Conservation (phyloP, 2,888 invertebrate genomes). For the Sminthurinus aureus region DNA sequence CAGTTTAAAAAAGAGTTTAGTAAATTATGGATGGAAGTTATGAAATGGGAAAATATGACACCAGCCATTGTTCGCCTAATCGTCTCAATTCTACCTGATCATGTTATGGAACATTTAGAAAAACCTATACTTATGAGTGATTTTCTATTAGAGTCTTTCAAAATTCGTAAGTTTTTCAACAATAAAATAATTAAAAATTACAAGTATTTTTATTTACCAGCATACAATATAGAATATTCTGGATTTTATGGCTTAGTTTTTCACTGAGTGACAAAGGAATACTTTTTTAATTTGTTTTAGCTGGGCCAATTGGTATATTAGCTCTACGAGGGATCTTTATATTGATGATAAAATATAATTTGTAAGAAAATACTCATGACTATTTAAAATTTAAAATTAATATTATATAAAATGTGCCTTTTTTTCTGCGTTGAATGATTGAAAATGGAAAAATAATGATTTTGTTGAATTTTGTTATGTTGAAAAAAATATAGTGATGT, state of each 20-base stretch:
- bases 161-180: conserved; percentile 69
- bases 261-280: background rate
- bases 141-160: conserved; percentile 88
- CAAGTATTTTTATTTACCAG: background rate
- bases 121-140: conserved; percentile 87
- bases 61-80: conserved; percentile 77
- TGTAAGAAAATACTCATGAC: conserved; percentile 66
- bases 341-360: conserved; percentile 87
- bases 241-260: background rate
- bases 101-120: conserved; percentile 79
- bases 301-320: conserved; percentile 86
- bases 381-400: background rate
- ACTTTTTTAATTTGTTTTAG: conserved; percentile 64
- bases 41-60: conserved; percentile 73
- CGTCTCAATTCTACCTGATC: conserved; percentile 80
- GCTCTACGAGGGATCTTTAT: conserved; percentile 91
- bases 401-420: background rate
- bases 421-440: conserved; percentile 1
- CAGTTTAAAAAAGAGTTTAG: conserved; percentile 53
- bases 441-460: background rate
- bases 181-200: background rate
- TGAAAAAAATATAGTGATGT: conserved; percentile 71
- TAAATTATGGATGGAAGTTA: conserved; percentile 75
- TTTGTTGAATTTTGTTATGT: background rate
- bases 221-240: too few species aligned